A percentile compares a stretch with the other conserved stretches of the same genome.
phyloP scores from a whole-genome alignment of 1,140 invertebrate genomes.

The Drosophila sp. region DNA sequence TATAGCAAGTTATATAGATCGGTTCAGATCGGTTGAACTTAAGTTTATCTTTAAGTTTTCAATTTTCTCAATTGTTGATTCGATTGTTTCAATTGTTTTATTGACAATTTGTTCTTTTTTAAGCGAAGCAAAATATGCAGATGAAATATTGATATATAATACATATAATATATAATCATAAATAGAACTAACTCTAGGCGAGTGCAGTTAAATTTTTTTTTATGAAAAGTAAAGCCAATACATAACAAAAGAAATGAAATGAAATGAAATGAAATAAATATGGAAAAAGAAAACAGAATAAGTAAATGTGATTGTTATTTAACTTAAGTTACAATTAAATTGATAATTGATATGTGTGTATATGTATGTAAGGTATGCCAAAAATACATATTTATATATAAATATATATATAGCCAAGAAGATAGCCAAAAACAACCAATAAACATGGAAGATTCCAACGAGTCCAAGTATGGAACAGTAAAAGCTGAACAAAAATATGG shows the following conservation, averaged over 20 bases:
- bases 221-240: slow-evolving; percentile 26
- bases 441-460: slow-evolving; percentile 9
- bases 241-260: slow-evolving; percentile 16
- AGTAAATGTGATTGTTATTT: slow-evolving; percentile 84
- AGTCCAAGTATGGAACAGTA: slow-evolving; percentile 31
- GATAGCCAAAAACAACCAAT: slow-evolving; percentile 34
- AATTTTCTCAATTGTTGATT: slow-evolving; percentile 53
- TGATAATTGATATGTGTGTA: slow-evolving; percentile 65
- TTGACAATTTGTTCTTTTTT: slow-evolving; percentile 66
- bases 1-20: slow-evolving; percentile 52
- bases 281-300: slow-evolving; percentile 54
- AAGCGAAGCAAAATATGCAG: slow-evolving; percentile 1
- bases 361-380: slow-evolving; percentile 59
- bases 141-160: slow-evolving; percentile 28
- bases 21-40: slow-evolving; percentile 23
- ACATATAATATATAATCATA: slow-evolving; percentile 34
- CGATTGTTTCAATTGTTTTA: slow-evolving; percentile 78
- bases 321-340: slow-evolving; percentile 79
- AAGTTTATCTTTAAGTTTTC: slow-evolving; percentile 47
- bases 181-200: slow-evolving; percentile 38
- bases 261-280: slow-evolving; percentile 9
- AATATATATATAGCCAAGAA: slow-evolving; percentile 30
- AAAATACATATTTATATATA: slow-evolving; percentile 32
- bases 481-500: slow-evolving; percentile 38
- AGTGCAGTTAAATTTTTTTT: slow-evolving; percentile 63